Evolutionary conservation across 2,888 invertebrate genomes (phyloP), one percentile per base, ranked within the genome.

Genomic region (Physocephala rufipes): DNA sequence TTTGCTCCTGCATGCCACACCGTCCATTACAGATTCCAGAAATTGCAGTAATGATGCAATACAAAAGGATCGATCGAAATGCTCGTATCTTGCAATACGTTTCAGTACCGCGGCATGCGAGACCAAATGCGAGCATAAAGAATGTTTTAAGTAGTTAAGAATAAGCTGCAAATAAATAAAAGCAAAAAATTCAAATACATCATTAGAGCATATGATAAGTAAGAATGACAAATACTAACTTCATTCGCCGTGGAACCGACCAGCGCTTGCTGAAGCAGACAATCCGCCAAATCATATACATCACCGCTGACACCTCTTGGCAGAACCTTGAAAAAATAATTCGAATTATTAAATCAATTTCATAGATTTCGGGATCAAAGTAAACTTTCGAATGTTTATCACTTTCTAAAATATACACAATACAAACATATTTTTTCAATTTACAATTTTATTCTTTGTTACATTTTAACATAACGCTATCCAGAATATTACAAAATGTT

Each of bases 241-340:
- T 83, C 82, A 86, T 97, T 97, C 0, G 97, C 97, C 30, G 95
- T 95, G 36, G 95, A 94, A 36, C 97, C 97, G 51, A 96, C 94
- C 79, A 97, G 90, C 0, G 96, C 97, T 87, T 97, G 97, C 82
- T 97, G 95, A 26, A 97, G 88, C 77, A 98, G 93, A 82, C 96
- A 95, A 83, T 97, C 97, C 58, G 96, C 95, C 78, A 96, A 87
- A 86, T 95, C 95, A 83, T 95, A 95, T n/a, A 95, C 91, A 87
- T 95, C 95, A n/a, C 95, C 95, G 82, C 94, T 95, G 1, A 95
- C 95, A n/a, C 95, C 95, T 82, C 95, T 88, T 0, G 95, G 95
- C 73, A 94, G 86, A 76, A 93, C 90, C 90, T 90, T 51, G 1
- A 79, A 19, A 43, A 58, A 58, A 15, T 3, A 66, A 12, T 65